Conservation (phyloP, 1,140 invertebrate genomes). For the Sycobia sp. region DNA sequence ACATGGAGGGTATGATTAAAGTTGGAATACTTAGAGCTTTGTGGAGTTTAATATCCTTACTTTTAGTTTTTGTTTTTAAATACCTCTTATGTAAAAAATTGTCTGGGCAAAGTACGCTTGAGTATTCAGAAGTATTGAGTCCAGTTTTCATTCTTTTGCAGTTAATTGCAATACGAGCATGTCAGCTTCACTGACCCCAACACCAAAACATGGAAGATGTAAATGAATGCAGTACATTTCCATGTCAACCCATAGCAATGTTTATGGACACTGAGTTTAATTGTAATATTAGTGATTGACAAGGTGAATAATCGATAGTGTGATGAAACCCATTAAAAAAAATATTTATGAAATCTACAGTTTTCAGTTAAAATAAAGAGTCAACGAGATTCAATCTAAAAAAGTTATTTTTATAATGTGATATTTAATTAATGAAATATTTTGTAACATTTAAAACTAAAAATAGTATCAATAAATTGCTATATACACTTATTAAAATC, state of each 20-base stretch:
- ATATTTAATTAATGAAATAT: too few species aligned
- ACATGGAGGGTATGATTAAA: constrained; percentile 79
- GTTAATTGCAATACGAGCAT: constrained; percentile 88
- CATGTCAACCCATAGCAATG: constrained; percentile 22
- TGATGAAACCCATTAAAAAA: not conserved
- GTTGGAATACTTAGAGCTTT: constrained; percentile 75
- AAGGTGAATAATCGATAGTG: not conserved
- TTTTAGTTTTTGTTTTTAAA: constrained; percentile 89
- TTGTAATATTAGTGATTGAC: constrained; percentile 23
- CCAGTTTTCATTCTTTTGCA: constrained; percentile 90
- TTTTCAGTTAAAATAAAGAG: too few species aligned
- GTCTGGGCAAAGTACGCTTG: constrained; percentile 76
- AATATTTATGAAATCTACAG: too few species aligned
- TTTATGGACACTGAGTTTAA: constrained; percentile 37
- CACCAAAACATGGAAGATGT: not conserved
- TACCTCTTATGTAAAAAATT: constrained; percentile 90
- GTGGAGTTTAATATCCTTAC: constrained; percentile 85
- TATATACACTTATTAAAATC: too few species aligned
- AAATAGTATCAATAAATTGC: too few species aligned
- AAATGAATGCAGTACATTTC: constrained; percentile 7
- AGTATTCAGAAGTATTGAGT: constrained; percentile 90
- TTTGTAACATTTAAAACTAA: too few species aligned
- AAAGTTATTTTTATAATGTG: too few species aligned
- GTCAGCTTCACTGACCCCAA: constrained; percentile 75
- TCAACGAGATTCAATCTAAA: too few species aligned